Base-by-base conservation (phyloP, 2,888 invertebrate genomes). In the Notodonta dromedarius region DNA sequence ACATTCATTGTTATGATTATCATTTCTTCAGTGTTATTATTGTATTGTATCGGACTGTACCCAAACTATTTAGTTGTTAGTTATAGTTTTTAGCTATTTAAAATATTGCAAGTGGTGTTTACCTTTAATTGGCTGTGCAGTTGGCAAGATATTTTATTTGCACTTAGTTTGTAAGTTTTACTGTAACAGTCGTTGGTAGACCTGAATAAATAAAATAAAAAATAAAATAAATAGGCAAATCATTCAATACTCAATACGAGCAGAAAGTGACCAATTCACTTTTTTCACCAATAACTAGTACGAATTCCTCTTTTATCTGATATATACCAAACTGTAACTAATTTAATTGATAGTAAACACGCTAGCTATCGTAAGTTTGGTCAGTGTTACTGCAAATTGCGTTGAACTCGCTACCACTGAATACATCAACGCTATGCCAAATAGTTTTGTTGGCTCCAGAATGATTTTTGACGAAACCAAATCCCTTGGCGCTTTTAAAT, bases 381-480 rank as follows among this genome's bases (percentile, higher is more conserved):
- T 71, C 62, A 40, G 39, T 56, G 60, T 44, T 56, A 60, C 24
- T 59, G 57, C 60, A 52, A 70, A 65, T 62, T 50, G 13, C 5
- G 50, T 50, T 16, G 16, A 50, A 46, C 46, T 46, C 48, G 9
- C 48, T 6, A 9, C 16, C n/a, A n/a, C 50, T 16, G 32, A 32
- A 52, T 32, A 32, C 13, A 32, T 32, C 32, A 52, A 55, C 59
- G 9, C 55, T 67, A 65, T 68, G 62, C 68, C 56, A 74, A 67
- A 69, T 64, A 62, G 65, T 63, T 62, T 62, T 63, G 53, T 74
- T 72, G 74, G 66, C 62, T 56, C 54, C 50, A 64, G 61, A 56
- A 63, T 50, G 59, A 52, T 51, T 65, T 50, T 60, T 54, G 62
- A 57, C 61, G 56, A 63, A 56, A 61, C 52, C 52, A 16, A 60